phyloP scores from a whole-genome alignment of 2,113 vertebrate species.

The Saccopteryx leptura region DNA sequence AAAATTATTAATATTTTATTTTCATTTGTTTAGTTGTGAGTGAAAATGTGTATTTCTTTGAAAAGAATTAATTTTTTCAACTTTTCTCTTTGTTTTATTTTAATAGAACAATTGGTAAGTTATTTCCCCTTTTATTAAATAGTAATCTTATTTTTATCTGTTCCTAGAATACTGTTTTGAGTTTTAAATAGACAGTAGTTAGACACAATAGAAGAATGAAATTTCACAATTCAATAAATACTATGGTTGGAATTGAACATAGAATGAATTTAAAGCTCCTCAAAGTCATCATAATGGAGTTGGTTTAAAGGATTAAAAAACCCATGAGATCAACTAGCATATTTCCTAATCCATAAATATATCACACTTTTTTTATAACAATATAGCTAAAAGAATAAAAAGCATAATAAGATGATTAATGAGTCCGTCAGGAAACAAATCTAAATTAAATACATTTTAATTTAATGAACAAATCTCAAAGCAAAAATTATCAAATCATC shows the following conservation, averaged over 20 bases:
- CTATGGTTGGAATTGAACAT: background rate
- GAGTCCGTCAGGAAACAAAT: conserved; percentile 58
- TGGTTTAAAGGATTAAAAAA: conserved; percentile 49
- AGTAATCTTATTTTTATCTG: background rate
- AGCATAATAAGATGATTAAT: conserved; percentile 48
- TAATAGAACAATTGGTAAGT: conserved; percentile 27
- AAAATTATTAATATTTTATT: conserved; percentile 44
- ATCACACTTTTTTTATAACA: conserved; percentile 45
- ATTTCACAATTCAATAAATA: conserved; percentile 46
- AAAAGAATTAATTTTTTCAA: conserved; percentile 15
- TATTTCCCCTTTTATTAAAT: conserved; percentile 26
- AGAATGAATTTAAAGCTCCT: conserved; percentile 62
- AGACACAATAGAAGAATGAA: background rate
- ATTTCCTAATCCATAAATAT: conserved; percentile 54
- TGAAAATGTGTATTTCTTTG: background rate
- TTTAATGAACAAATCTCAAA: conserved; percentile 56
- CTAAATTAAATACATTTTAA: conserved; percentile 64
- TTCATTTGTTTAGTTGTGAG: conserved; percentile 14
- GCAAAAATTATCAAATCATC: conserved; percentile 15
- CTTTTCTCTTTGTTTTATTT: conserved; percentile 39
- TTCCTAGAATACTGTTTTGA: conserved; percentile 22
- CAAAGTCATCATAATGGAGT: conserved; percentile 3
- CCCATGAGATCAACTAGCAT: conserved; percentile 24
- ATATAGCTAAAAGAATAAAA: conserved; percentile 41
- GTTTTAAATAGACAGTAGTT: conserved; percentile 53